Base-by-base conservation (phyloP, 1,140 invertebrate genomes). In the Drosophila albomicans region DNA sequence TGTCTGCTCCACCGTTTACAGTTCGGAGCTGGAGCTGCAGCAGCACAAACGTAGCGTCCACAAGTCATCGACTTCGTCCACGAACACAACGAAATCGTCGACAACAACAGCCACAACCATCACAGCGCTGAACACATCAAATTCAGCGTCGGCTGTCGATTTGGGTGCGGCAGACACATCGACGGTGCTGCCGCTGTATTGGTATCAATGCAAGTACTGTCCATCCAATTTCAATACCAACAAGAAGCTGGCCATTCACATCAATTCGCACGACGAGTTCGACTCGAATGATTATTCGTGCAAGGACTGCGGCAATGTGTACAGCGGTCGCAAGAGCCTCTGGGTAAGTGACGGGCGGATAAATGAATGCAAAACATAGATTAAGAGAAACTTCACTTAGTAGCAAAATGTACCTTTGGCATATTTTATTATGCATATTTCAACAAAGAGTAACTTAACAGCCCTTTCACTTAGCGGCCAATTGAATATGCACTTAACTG, bases 121-220 rank as follows among this genome's bases (percentile, higher is more conserved):
- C 3, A 46, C 57, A 0, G 48, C 43, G 45, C 51, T 56, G 52
- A n/a, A 8, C 54, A 15, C 54, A 15, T 52, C 51, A 6, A 15
- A n/a, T 5, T 48, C 46, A 6, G 15, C 46, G 4, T 16, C 46
- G 6, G 6, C 15, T 28, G 8, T 6, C 2, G 16, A 49, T 51
- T 52, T 43, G 74, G 28, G 20, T 25, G 20, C 5, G 3, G 57
- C 43, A 5, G 68, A 80, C 0, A 45, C 52, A n/a, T 72, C 66
- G 0, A 35, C 45, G 5, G 45, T 20, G 5, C 63, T 80, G 11
- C 91, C 91, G 0, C 58, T 91, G 1, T 92, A 91, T 35, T 92
- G 92, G 92, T 93, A 91, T 45, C 92, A 93, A 57, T 93, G 92
- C 80, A 91, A 92, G 52, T 93, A 92, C 64, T 93, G 92, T 70